Evolutionary conservation across 2,888 invertebrate genomes (phyloP).

Genomic region (Eupithecia centaureata): DNA sequence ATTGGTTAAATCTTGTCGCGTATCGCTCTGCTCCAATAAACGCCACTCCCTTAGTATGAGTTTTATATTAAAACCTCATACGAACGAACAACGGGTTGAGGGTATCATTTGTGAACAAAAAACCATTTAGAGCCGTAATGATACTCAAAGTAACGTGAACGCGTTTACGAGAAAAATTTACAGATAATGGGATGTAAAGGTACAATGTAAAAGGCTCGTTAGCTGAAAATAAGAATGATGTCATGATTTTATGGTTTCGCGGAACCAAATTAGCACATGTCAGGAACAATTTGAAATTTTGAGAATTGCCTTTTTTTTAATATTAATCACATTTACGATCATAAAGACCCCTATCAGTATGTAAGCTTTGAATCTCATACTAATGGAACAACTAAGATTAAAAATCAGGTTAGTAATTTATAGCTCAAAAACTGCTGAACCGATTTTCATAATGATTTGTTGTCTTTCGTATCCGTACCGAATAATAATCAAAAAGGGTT

Average conservation of each 20-base stretch:
- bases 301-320: no score
- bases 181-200: conserved; percentile 33
- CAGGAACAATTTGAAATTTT: not conserved
- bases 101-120: conserved; percentile 64
- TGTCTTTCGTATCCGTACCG: no score
- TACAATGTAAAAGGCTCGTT: conserved; percentile 23
- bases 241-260: conserved; percentile 27
- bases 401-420: no score
- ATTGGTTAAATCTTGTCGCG: not conserved
- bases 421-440: no score
- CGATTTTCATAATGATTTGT: no score
- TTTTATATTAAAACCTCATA: conserved; percentile 65
- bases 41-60: conserved; percentile 48
- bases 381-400: no score
- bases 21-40: conserved; percentile 18
- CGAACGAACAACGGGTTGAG: conserved; percentile 42
- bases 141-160: conserved; percentile 45
- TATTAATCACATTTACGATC: no score
- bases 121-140: conserved; percentile 62
- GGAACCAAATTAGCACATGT: conserved; percentile 15
- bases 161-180: conserved; percentile 43
- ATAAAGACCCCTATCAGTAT: no score
- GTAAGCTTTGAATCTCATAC: no score
- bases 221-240: conserved; percentile 29
- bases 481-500: no score